phyloP scores from a whole-genome alignment of 2,113 vertebrate genomes.

The Phyllostomus discolor region DNA sequence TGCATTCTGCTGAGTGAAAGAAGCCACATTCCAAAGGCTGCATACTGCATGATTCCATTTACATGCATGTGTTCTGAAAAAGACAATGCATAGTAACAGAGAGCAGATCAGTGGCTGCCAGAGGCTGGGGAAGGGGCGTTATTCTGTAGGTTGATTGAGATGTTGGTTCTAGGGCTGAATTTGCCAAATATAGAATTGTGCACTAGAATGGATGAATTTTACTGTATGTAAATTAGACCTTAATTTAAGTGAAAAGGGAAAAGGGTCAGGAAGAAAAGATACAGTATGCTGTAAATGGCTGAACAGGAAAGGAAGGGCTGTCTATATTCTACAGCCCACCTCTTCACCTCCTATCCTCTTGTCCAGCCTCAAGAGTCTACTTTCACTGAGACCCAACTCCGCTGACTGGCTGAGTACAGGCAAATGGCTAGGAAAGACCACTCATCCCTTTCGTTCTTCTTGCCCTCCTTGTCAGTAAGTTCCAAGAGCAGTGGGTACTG shows the following conservation, averaged over 20 bases:
- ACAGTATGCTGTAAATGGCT: no score
- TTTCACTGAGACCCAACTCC: background rate
- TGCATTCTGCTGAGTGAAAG: background rate
- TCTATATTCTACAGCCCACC: background rate
- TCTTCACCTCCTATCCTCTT: background rate
- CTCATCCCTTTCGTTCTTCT: rapidly evolving
- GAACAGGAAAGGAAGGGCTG: background rate
- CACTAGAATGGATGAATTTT: background rate
- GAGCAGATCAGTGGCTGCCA: background rate
- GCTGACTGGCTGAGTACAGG: background rate
- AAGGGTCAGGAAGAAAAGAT: background rate
- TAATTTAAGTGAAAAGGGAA: background rate
- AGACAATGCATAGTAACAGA: background rate
- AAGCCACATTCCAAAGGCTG: background rate
- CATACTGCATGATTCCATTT: background rate
- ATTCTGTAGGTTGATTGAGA: background rate
- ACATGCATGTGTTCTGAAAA: background rate
- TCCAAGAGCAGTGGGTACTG: background rate
- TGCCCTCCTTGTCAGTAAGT: background rate
- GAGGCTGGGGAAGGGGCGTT: background rate
- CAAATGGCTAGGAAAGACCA: background rate
- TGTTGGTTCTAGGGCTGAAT: background rate
- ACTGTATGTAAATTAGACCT: background rate
- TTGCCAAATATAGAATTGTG: background rate
- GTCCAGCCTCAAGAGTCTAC: background rate